phyloP scores from a whole-genome alignment of 2,888 invertebrate species.

The Cryptus viduatorius region DNA sequence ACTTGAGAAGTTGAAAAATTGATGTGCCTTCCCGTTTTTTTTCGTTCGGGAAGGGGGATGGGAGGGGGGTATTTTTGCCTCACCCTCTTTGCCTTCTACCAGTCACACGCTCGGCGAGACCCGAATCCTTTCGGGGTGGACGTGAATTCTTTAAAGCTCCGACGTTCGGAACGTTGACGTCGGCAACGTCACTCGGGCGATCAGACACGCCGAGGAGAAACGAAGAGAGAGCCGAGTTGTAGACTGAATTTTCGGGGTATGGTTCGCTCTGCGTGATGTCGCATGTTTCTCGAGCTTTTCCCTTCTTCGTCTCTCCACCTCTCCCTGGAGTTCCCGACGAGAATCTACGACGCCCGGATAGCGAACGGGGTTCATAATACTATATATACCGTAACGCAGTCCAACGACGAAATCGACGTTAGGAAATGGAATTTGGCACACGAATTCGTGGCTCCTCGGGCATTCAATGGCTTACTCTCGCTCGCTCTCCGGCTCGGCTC shows the following conservation, averaged over 20 bases:
- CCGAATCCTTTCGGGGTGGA: constrained; percentile 17
- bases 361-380: constrained; percentile 3
- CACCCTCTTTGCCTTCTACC: constrained; percentile 13
- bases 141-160: constrained; percentile 56
- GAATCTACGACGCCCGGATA: constrained; percentile 38
- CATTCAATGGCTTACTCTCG: constrained; percentile 42
- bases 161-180: constrained; percentile 36
- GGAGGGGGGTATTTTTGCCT: neutral
- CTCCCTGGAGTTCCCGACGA: neutral
- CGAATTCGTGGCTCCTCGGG: constrained; percentile 40
- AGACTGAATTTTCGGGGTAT: constrained; percentile 35
- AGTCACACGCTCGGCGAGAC: constrained; percentile 21
- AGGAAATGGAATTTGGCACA: constrained; percentile 59
- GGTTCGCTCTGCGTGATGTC: constrained; percentile 22
- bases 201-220: constrained; percentile 36
- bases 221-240: neutral
- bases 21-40: constrained; percentile 28
- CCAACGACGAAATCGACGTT: constrained; percentile 49
- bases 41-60: neutral
- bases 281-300: constrained; percentile 43
- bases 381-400: constrained; percentile 3
- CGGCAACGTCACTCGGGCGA: constrained; percentile 31
- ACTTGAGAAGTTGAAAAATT: constrained; percentile 44
- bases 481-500: constrained; percentile 3
- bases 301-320: neutral